Conservation (phyloP, 2,888 invertebrate genomes). For the Drosophila yooni region DNA sequence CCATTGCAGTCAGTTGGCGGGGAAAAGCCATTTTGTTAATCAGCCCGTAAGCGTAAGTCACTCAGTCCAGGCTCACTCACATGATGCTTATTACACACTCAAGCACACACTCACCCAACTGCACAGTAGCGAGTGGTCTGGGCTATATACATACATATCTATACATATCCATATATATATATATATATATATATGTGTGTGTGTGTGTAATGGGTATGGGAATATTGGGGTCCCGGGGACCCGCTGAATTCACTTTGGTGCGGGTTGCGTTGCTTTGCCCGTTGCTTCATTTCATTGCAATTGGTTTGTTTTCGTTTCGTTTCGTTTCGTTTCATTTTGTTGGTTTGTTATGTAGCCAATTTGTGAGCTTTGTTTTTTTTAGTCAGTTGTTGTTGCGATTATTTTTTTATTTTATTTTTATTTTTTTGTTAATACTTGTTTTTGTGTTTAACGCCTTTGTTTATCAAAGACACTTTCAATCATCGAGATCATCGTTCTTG, state of each 20-base stretch:
- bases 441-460: constrained; percentile 34
- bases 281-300: constrained; percentile 11
- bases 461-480: constrained; percentile 43
- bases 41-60: constrained; percentile 65
- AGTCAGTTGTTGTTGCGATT: constrained; percentile 7
- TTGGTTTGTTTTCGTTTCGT: not conserved
- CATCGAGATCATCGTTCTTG: constrained; percentile 39
- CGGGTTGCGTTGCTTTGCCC: constrained; percentile 42
- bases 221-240: constrained; percentile 29
- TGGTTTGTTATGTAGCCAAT: constrained; percentile 49
- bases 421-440: constrained; percentile 9
- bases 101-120: constrained; percentile 29
- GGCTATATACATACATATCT: not conserved
- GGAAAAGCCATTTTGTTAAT: constrained; percentile 74
- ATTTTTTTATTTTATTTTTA: constrained; percentile 3
- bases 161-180: not conserved
- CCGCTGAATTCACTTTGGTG: constrained; percentile 20
- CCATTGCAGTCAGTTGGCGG: constrained; percentile 46
- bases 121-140: constrained; percentile 15
- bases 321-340: not conserved
- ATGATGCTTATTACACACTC: constrained; percentile 58
- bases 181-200: not conserved
- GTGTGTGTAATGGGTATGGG: constrained; percentile 21
- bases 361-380: constrained; percentile 22
- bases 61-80: constrained; percentile 59